Percentiles rank a stretch among this genome's conserved stretches.
Conservation (phyloP, 2,888 invertebrate species). For the Timema podura region DNA sequence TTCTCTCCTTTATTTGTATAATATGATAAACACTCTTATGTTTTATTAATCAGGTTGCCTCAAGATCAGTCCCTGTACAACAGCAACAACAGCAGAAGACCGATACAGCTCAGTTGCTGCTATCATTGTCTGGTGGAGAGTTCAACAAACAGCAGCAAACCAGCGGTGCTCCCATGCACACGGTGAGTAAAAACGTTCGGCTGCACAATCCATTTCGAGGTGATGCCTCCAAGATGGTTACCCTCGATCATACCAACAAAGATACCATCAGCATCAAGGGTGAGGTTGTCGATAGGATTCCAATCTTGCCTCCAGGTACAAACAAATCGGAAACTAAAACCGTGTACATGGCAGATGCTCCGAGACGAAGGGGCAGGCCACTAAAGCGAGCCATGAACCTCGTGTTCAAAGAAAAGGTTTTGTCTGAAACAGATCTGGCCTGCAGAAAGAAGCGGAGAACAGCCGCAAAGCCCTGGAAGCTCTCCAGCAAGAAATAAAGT, state of each 20-base stretch:
- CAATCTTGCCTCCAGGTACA: conserved; percentile 15
- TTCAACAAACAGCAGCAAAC: conserved; percentile 21
- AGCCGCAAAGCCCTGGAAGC: conserved; percentile 46
- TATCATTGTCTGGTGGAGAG: conserved; percentile 37
- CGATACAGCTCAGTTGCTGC: conserved; percentile 39
- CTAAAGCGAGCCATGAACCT: conserved; percentile 31
- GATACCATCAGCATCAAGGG: conserved; percentile 16
- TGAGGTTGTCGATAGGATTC: conserved; percentile 23
- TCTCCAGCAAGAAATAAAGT: conserved; percentile 44
- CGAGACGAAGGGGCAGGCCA: conserved; percentile 30
- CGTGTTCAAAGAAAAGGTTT: conserved; percentile 31
- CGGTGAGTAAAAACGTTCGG: conserved; percentile 26
- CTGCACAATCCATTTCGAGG: conserved; percentile 23
- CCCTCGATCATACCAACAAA: conserved; percentile 17
- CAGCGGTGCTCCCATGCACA: conserved; percentile 14
- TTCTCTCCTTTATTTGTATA: too few species aligned
- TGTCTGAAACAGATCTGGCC: conserved; percentile 32
- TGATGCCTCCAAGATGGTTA: conserved; percentile 19
- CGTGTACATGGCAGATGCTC: conserved; percentile 23
- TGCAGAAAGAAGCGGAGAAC: conserved; percentile 43
- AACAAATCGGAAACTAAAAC: conserved; percentile 18
- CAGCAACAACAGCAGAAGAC: conserved; percentile 31
- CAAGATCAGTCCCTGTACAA: conserved; percentile 17
- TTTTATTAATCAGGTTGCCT: not conserved
- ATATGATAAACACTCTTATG: too few species aligned